These are phyloP conservation scores for Nyctalus aviator DNA, from an alignment of 2,797 vertebrate species.

Conservation along the genomic window DNA sequence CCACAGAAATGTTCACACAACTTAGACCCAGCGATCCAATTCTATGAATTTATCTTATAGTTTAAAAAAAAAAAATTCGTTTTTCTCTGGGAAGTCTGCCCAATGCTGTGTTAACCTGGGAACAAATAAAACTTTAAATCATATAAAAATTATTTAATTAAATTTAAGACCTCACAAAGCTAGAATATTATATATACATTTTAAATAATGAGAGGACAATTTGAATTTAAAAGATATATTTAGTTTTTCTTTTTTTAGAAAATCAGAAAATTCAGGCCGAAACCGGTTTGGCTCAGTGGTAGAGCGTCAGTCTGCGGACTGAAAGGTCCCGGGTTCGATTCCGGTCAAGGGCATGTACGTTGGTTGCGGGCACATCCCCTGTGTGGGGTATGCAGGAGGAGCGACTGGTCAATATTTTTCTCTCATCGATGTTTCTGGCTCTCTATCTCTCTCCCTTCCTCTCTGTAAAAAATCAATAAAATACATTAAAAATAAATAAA, in stretches of 20 bases:
- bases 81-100: not conserved
- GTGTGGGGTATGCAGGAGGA: no score
- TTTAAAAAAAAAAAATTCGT: not conserved
- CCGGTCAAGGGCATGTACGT: no score
- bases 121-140: slow-evolving; percentile 1
- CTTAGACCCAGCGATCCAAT: not conserved
- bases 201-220: slow-evolving; percentile 26
- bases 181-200: not conserved
- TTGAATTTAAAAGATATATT: not conserved
- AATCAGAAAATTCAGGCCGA: not conserved
- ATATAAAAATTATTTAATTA: slow-evolving; percentile 22
- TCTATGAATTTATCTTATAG: not conserved
- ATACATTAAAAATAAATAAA: no score
- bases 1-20: not conserved
- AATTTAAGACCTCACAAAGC: slow-evolving; percentile 7
- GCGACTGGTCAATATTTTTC: no score
- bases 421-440: no score
- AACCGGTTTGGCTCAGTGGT: no score
- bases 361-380: no score
- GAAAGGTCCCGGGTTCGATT: no score
- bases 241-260: slow-evolving; percentile 3
- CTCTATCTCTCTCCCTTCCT: no score
- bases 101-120: not conserved
- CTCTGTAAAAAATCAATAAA: no score
- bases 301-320: no score